Evolutionary conservation across 1,140 invertebrate species (phyloP).

Genomic region (Drosophila rufa): DNA sequence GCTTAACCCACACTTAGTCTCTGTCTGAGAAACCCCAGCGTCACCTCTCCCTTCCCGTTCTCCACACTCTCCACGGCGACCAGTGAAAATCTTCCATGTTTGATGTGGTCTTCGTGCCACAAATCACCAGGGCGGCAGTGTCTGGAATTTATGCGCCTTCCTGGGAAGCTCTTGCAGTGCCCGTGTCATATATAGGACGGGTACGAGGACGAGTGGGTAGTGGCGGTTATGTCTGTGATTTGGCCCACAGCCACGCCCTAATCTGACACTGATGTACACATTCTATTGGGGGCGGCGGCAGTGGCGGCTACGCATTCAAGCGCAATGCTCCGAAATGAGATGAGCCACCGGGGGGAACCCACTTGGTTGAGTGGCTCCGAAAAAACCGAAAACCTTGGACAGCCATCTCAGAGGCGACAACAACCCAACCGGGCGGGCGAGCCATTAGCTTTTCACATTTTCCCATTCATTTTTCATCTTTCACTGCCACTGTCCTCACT

Average conservation of each 20-base stretch:
- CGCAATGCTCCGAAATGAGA: slow-evolving; percentile 35
- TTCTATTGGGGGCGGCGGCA: slow-evolving; percentile 27
- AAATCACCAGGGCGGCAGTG: slow-evolving; percentile 68
- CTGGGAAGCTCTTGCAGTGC: slow-evolving; percentile 31
- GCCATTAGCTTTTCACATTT: slow-evolving; percentile 67
- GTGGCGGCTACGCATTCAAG: slow-evolving; percentile 51
- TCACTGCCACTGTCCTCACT: slow-evolving; percentile 10
- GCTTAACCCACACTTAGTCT: slow-evolving; percentile 66
- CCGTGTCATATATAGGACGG: background rate
- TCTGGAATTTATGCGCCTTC: slow-evolving; percentile 79
- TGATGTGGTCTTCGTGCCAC: slow-evolving; percentile 74
- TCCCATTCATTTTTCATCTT: slow-evolving; percentile 47
- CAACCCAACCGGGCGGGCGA: slow-evolving; percentile 39
- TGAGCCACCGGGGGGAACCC: slow-evolving; percentile 28
- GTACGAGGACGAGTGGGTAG: slow-evolving; percentile 10
- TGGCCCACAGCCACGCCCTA: slow-evolving; percentile 58
- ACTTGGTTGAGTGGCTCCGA: slow-evolving; percentile 33
- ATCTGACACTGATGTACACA: slow-evolving; percentile 79
- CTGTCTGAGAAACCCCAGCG: slow-evolving; percentile 39
- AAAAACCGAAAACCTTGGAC: slow-evolving; percentile 21
- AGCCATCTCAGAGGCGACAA: slow-evolving; percentile 31
- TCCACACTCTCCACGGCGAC: background rate
- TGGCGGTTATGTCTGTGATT: slow-evolving; percentile 71
- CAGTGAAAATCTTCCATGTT: slow-evolving; percentile 51
- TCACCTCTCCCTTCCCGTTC: background rate